These are phyloP conservation scores for Apostichopus californicus DNA, from an alignment of 35 echinoderm and acorn worm species.

Conservation along the genomic window DNA sequence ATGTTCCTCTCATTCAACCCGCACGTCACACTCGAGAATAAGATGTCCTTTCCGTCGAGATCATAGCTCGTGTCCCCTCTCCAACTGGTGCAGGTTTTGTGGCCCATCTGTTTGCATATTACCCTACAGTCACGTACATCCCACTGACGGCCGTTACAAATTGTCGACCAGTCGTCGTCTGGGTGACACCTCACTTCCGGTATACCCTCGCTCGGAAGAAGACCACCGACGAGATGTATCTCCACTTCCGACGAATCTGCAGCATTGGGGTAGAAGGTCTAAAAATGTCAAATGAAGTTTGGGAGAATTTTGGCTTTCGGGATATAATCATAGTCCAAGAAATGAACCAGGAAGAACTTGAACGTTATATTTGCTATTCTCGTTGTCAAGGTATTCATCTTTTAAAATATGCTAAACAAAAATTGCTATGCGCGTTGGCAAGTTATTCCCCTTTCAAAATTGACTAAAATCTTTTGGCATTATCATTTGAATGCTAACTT, in stretches of 20 bases:
- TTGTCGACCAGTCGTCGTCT: slow-evolving; percentile 2
- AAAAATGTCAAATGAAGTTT: not conserved
- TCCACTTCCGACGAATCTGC: slow-evolving; percentile 20
- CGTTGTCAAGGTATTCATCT: not conserved
- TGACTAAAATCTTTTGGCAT: too few species aligned
- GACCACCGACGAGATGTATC: not conserved
- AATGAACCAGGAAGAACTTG: not conserved
- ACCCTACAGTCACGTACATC: slow-evolving; percentile 33
- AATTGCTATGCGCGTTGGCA: too few species aligned
- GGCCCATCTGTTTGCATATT: slow-evolving; percentile 18
- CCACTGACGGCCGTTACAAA: not conserved
- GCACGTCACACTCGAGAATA: not conserved
- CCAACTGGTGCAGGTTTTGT: slow-evolving; percentile 25
- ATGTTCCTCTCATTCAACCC: slow-evolving; percentile 15
- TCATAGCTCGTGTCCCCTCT: not conserved
- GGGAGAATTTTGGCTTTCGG: not conserved
- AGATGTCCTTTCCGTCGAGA: not conserved
- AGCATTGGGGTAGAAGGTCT: not conserved
- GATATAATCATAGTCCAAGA: not conserved
- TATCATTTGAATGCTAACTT: too few species aligned
- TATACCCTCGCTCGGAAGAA: not conserved
- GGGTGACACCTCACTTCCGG: slow-evolving; percentile 8
- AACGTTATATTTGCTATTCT: not conserved
- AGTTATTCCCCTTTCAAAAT: too few species aligned
- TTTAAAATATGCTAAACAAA: too few species aligned